Evolutionary conservation across 92 coral and sea anemone species (phyloP), one percentile per base, ranked within the genome.

Genomic region (Paramuricea clavata): DNA sequence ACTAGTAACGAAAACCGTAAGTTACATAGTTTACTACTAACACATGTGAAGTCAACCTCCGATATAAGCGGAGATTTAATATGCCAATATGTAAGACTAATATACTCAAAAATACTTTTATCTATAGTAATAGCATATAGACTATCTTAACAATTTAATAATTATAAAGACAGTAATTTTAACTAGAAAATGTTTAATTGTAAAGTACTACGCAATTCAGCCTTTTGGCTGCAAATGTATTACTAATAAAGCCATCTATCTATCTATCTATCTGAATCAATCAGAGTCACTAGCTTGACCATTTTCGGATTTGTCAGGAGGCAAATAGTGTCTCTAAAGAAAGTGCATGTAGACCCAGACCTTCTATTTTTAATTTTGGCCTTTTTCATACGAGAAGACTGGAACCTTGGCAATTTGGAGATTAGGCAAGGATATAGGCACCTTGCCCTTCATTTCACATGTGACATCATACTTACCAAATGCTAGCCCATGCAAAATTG

Each of bases 141-240:
- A 56, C 64, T 21, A 56, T 15, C 26, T 56, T 16, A 15, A 56
- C 1, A 16, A 56, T 56, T 0, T 21, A n/a, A n/a, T n/a, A n/a
- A n/a, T n/a, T n/a, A n/a, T n/a, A n/a, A n/a, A n/a, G n/a, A n/a
- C n/a, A n/a, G n/a, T n/a, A n/a, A n/a, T n/a, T 17, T 17, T 56
- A 16, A 17, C 15, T 56, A 16, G 8, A 56, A 60, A 28, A n/a
- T 22, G 0, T 22, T 25, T 22, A 5, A 22, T 1, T 60, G 10
- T 60, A 60, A 60, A 60, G 31, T 60, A 0, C 6, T 60, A 60
- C 68, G 32, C 68, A 60, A 60, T 60, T 60, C 68, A 60, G 68
- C 68, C 15, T 60, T 56, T 60, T 60, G 15, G 68, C 31, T 60
- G 32, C 68, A 47, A 15, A 47, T 1, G 52, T 47, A 47, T 15